Base-by-base conservation (phyloP, 1,140 invertebrate species). In the Drosophila simulans region DNA sequence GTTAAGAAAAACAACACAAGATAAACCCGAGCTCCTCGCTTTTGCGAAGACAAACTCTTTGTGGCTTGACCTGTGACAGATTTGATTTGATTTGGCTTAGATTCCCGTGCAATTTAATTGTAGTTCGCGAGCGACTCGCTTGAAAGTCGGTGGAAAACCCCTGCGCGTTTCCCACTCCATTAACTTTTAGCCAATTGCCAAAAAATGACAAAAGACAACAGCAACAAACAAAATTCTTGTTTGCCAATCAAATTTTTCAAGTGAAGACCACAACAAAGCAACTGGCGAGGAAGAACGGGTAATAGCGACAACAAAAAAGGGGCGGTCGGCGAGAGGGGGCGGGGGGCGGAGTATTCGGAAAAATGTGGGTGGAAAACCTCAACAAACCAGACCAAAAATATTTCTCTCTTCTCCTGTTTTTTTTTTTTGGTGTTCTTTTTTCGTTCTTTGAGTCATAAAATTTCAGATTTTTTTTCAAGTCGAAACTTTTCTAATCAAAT, bases 401-500 rank as follows among this genome's bases (percentile, higher is more conserved):
- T 70, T 46, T 40, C 25, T 12, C 66, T 55, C 22, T 25, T 40
- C n/a, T 4, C 13, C 12, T 5, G 7, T 5, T 7, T 25, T n/a
- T 42, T 42, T 39, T 22, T 42, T 13, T n/a, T 43, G 59, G 15
- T 48, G 15, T 65, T 34, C 15, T 17, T 20, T 40, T 58, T 39
- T n/a, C 20, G 13, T 31, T 49, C 39, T 45, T 68, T 0, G 34
- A 70, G 25, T 70, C 63, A 69, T 68, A 56, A 56, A 48, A 40
- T 49, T 34, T 66, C 8, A 1, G 27, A 40, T 65, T 64, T 65
- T 39, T 35, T 65, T 69, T 55, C n/a, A 70, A 70, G 64, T 56
- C 51, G 3, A 80, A 86, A 88, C 75, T 88, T 88, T 88, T 88
- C 83, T 88, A 88, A 88, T 88, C 83, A 88, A 88, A 88, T 88